These are phyloP conservation scores for Yponomeuta malinellus DNA, from an alignment of 2,888 invertebrate species.

Conservation along the genomic window DNA sequence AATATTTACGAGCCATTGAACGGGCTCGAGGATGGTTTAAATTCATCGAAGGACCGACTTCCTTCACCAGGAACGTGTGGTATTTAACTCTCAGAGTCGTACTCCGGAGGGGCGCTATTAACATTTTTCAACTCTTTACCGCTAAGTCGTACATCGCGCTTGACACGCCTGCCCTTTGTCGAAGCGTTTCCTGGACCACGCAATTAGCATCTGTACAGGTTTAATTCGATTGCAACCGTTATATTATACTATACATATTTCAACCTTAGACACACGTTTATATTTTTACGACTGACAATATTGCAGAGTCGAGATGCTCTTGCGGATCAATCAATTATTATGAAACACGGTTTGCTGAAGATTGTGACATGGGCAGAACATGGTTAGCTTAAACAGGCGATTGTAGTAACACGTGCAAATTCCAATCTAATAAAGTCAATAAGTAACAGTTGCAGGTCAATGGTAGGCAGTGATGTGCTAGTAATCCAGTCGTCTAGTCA, in stretches of 20 bases:
- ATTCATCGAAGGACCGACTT: conserved; percentile 47
- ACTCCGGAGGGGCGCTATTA: conserved; percentile 15
- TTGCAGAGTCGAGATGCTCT: not conserved
- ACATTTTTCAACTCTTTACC: conserved; percentile 20
- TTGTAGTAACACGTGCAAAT: conserved; percentile 40
- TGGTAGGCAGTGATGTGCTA: not conserved
- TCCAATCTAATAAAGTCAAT: conserved; percentile 30
- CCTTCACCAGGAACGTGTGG: conserved; percentile 17
- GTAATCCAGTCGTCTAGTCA: not conserved
- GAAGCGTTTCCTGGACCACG: conserved; percentile 10
- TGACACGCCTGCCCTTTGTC: conserved; percentile 10
- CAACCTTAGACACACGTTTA: not conserved
- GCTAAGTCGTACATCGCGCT: conserved; percentile 9
- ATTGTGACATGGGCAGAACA: conserved; percentile 1
- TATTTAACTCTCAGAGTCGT: conserved; percentile 29
- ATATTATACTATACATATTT: not conserved
- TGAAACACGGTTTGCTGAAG: not conserved
- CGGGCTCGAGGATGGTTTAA: conserved; percentile 41
- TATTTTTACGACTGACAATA: not conserved
- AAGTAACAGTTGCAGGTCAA: conserved; percentile 1
- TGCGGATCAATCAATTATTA: not conserved
- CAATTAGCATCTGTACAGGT: not conserved
- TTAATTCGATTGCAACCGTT: not conserved
- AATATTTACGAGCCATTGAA: conserved; percentile 48
- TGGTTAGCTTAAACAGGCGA: not conserved